These are phyloP conservation scores for Ellobius talpinus DNA, from an alignment of 2,113 vertebrate genomes.

Conservation along the genomic window DNA sequence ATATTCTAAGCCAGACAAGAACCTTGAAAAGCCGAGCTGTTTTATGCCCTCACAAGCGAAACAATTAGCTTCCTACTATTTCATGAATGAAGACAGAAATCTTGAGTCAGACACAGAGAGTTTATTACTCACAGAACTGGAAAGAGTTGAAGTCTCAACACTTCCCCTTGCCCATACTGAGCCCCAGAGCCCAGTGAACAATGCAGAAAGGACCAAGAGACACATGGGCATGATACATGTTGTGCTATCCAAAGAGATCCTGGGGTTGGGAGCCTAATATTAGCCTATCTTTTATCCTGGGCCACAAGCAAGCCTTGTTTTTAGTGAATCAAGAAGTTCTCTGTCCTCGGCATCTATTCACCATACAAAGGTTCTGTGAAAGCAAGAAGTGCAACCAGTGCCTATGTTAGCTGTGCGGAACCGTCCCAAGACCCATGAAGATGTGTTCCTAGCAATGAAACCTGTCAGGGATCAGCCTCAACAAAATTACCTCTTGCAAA, in stretches of 20 bases:
- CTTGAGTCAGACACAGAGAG: background rate
- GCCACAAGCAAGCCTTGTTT: background rate
- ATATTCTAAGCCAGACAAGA: background rate
- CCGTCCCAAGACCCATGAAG: background rate
- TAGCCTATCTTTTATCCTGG: slow-evolving; percentile 1
- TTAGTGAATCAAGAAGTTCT: background rate
- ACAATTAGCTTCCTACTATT: background rate
- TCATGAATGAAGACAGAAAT: background rate
- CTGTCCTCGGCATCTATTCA: background rate
- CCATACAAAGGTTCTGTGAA: background rate
- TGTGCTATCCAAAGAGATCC: background rate
- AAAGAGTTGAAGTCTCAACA: background rate
- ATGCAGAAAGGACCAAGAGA: background rate
- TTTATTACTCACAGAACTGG: background rate
- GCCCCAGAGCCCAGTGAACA: too few relatives aligned
- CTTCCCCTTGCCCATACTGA: background rate
- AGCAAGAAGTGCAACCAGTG: background rate
- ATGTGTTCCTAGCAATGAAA: too few relatives aligned
- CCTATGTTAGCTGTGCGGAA: background rate
- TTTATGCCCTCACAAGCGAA: background rate
- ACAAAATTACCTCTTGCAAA: too few relatives aligned
- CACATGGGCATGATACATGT: background rate
- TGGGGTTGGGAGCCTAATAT: background rate
- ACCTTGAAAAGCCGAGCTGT: background rate
- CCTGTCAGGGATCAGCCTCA: too few relatives aligned